Conservation (phyloP, 2,113 vertebrate species). For the Scolopax mira region DNA sequence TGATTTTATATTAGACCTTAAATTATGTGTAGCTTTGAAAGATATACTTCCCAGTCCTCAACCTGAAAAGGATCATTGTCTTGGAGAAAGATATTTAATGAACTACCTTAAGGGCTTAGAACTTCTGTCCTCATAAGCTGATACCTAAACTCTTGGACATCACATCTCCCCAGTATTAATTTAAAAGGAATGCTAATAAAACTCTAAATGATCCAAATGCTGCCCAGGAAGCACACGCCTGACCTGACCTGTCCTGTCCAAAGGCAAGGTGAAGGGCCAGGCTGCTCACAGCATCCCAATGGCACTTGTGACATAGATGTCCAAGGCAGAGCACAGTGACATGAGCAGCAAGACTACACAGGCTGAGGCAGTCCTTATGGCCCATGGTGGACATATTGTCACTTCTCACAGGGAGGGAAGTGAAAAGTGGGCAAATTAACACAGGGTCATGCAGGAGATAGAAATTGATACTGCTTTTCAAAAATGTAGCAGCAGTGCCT, state of each 20-base stretch:
- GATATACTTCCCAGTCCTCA: background rate
- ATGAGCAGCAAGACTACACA: background rate
- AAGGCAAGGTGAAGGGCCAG: background rate
- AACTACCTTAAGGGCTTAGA: background rate
- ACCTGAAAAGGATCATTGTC: background rate
- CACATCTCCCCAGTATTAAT: background rate
- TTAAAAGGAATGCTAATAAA: background rate
- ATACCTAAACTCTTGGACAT: background rate
- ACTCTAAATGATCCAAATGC: background rate
- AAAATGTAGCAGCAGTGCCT: background rate
- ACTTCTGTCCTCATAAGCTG: background rate
- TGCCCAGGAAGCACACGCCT: background rate
- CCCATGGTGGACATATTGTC: accelerated
- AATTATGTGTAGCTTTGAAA: background rate
- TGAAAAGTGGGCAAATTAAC: background rate
- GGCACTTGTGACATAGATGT: no score
- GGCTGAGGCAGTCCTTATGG: background rate
- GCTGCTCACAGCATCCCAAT: background rate
- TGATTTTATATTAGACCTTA: background rate
- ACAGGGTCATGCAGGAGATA: background rate
- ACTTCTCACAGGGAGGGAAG: background rate
- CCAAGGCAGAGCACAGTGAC: background rate
- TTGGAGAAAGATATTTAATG: background rate
- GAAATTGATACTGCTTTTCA: background rate
- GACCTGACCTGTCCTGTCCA: background rate